phyloP scores from a whole-genome alignment of 2,797 vertebrate genomes.

The Karalla daura region DNA sequence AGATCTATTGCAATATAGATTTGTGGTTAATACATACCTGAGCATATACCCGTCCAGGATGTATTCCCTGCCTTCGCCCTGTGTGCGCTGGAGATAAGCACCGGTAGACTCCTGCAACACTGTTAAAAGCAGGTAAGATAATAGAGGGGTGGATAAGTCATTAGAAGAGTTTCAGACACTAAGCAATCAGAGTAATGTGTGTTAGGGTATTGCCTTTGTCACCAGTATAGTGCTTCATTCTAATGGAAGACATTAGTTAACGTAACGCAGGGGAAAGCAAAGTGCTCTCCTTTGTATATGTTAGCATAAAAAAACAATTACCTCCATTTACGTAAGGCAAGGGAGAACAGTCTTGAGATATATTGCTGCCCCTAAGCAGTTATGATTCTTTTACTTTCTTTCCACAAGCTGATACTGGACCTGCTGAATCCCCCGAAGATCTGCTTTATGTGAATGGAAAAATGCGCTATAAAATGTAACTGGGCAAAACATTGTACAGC shows the following conservation, averaged over 20 bases:
- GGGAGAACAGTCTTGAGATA: too few species aligned
- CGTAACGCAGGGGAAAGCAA: too few species aligned
- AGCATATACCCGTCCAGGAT: too few species aligned
- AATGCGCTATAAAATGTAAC: background rate
- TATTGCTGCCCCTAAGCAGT: background rate
- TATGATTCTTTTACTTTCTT: background rate
- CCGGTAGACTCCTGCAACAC: too few species aligned
- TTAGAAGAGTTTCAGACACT: background rate
- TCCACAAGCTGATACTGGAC: background rate
- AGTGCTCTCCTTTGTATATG: background rate
- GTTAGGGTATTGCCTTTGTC: background rate
- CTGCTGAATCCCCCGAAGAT: background rate
- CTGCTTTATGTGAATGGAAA: background rate
- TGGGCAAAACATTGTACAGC: background rate
- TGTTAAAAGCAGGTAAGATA: too few species aligned
- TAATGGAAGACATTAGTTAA: background rate
- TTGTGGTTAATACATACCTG: too few species aligned
- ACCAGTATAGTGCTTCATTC: background rate
- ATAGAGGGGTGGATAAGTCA: background rate
- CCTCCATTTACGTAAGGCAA: too few species aligned
- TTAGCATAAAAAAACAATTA: too few species aligned
- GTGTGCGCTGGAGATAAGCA: too few species aligned
- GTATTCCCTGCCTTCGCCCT: too few species aligned
- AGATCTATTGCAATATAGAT: too few species aligned
- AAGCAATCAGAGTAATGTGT: background rate